These are phyloP conservation scores for Teinopalpus imperialis DNA, from an alignment of 2,888 invertebrate species.

Conservation along the genomic window DNA sequence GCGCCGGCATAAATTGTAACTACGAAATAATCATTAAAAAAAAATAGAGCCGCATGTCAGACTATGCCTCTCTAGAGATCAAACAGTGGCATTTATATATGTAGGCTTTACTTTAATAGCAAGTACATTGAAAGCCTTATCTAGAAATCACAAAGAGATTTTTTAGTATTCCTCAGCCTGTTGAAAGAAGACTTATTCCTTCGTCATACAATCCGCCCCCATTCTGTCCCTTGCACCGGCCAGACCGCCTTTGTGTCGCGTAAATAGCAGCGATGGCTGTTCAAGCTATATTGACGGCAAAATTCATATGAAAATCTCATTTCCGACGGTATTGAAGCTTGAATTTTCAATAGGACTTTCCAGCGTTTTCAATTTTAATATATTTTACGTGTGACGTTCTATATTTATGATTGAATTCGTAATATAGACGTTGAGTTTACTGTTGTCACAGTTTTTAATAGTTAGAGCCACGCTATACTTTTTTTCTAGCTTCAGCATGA, in stretches of 20 bases:
- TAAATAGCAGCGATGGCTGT: not conserved
- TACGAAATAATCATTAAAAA: too few species aligned
- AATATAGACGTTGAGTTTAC: too few species aligned
- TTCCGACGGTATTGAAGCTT: conserved; percentile 1
- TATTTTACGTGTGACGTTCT: not conserved
- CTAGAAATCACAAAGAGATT: conserved; percentile 1
- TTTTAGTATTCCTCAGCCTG: not conserved
- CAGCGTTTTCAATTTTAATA: conserved; percentile 1
- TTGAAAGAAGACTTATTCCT: conserved; percentile 6
- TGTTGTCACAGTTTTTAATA: too few species aligned
- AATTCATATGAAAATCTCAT: conserved; percentile 13
- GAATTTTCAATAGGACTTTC: conserved; percentile 3
- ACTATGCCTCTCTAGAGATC: too few species aligned
- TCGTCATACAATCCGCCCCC: conserved; percentile 2
- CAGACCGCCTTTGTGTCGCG: not conserved
- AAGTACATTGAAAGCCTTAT: not conserved
- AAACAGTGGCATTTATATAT: too few species aligned
- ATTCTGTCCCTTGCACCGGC: conserved; percentile 3
- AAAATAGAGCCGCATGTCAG: too few species aligned
- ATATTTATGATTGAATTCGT: not conserved
- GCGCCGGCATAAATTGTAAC: too few species aligned
- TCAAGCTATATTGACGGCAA: not conserved
- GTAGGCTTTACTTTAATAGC: too few species aligned
- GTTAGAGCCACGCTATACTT: too few species aligned
- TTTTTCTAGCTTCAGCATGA: too few species aligned